Evolutionary conservation across 2,888 invertebrate species (phyloP).

Genomic region (Eucera pruinosa): DNA sequence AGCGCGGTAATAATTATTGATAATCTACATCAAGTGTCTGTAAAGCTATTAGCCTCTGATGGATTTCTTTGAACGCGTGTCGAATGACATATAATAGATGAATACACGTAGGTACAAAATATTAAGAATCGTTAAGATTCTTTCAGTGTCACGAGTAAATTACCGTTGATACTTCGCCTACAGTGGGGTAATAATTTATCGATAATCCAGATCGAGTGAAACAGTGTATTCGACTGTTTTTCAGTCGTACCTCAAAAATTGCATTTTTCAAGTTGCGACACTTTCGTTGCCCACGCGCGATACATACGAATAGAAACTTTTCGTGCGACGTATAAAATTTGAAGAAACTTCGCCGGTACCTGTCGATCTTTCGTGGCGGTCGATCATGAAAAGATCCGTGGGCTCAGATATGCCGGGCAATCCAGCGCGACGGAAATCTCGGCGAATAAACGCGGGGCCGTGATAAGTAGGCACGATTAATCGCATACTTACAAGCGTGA

Average conservation of each 20-base stretch:
- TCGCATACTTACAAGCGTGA: constrained; percentile 68
- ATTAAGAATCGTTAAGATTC: background rate
- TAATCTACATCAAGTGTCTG: background rate
- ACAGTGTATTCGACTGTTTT: no score
- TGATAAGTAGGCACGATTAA: constrained; percentile 69
- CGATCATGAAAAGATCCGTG: constrained; percentile 38
- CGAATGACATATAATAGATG: no score
- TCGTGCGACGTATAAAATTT: background rate
- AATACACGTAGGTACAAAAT: no score
- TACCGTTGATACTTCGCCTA: background rate
- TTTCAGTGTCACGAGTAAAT: constrained; percentile 38
- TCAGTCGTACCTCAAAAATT: no score
- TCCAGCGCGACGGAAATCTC: constrained; percentile 55
- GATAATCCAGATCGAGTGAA: background rate
- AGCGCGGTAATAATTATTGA: background rate
- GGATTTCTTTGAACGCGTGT: no score
- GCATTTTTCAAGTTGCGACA: no score
- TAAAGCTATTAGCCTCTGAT: no score
- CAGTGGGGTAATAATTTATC: background rate
- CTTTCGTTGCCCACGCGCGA: no score
- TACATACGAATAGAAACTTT: no score
- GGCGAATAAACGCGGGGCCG: constrained; percentile 48
- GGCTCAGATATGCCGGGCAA: constrained; percentile 30
- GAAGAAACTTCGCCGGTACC: constrained; percentile 14
- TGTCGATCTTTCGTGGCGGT: constrained; percentile 37